Conservation (phyloP, 1,140 invertebrate species). For the Schmidtea mediterranea region DNA sequence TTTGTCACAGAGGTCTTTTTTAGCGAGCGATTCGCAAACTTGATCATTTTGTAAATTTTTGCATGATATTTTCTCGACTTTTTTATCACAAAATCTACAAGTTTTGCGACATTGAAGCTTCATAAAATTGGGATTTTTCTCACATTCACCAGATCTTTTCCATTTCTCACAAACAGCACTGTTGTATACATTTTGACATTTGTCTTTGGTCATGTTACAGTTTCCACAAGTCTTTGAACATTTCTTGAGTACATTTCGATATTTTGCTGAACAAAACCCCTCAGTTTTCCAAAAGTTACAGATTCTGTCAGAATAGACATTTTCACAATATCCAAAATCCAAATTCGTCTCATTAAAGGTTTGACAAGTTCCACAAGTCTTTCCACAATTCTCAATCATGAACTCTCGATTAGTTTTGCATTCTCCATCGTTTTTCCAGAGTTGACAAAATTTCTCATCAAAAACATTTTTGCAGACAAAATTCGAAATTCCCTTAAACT, state of each 20-base stretch:
- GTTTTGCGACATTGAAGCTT: conserved; percentile 14
- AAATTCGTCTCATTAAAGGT: conserved; percentile 8
- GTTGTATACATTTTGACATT: conserved; percentile 39
- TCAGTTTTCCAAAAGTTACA: too few species aligned
- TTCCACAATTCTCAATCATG: conserved; percentile 11
- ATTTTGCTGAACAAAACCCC: too few species aligned
- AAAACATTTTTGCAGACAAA: conserved; percentile 37
- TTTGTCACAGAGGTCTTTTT: too few species aligned
- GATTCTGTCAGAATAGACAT: conserved; percentile 35
- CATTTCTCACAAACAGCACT: conserved; percentile 11
- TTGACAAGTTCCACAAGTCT: conserved; percentile 11
- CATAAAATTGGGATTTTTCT: conserved; percentile 15
- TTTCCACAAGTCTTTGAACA: too few species aligned
- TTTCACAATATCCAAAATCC: not conserved
- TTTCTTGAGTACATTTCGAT: too few species aligned
- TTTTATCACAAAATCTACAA: conserved; percentile 11
- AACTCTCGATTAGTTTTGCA: conserved; percentile 10
- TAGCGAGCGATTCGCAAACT: too few species aligned
- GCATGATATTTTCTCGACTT: too few species aligned
- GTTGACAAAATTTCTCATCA: conserved; percentile 14
- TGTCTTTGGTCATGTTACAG: conserved; percentile 45
- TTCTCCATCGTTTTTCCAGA: conserved; percentile 10
- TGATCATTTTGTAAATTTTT: too few species aligned
- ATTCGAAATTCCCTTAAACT: conserved; percentile 9
- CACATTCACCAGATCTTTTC: conserved; percentile 15